Evolutionary conservation across 1,140 invertebrate genomes (phyloP), one percentile per base, ranked within the genome.

Genomic region (Zaprionus lachaisei): DNA sequence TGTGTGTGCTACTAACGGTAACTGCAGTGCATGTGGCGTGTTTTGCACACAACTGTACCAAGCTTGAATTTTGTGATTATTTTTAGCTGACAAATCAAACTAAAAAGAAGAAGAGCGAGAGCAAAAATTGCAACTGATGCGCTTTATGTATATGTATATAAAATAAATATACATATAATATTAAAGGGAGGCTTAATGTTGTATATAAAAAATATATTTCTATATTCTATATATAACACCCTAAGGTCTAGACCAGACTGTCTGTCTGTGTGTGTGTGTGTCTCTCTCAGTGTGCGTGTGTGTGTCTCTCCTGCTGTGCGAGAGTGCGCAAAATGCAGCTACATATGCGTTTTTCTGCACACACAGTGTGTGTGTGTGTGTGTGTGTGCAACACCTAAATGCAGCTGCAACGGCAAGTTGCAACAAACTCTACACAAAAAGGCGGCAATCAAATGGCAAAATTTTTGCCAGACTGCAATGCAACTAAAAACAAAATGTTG

Each of bases 371-470:
- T 67, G n/a, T 55, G 41, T 24, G 47, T 54, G 28, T 54, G 38
- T 80, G 55, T 70, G 61, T 61, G 44, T 79, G 68, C 72, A 82
- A 78, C 78, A 87, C 80, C 84, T 89, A 87, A 87, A 78, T 87
- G 77, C 72, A 69, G 56, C 57, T 67, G 44, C 56, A 73, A 77
- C 65, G 47, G 55, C 51, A 63, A 83, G 74, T 86, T 90, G 85
- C 85, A 90, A 90, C 85, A 90, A 90, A 90, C 85, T 90, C 86
- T 90, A 63, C 83, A 89, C 81, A 79, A 81, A 85, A 86, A 86
- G 57, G 67, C 72, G 55, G 41, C 85, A 90, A 90, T 84, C 85
- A 90, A 90, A 90, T 90, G 85, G 84, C 81, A 89, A 89, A 89
- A 89, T 81, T 87, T 84, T 87, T 84, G 69, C 84, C 81, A 89